These are phyloP conservation scores for Crotalus horridus DNA, from an alignment of 2,113 vertebrate genomes.

Conservation along the genomic window DNA sequence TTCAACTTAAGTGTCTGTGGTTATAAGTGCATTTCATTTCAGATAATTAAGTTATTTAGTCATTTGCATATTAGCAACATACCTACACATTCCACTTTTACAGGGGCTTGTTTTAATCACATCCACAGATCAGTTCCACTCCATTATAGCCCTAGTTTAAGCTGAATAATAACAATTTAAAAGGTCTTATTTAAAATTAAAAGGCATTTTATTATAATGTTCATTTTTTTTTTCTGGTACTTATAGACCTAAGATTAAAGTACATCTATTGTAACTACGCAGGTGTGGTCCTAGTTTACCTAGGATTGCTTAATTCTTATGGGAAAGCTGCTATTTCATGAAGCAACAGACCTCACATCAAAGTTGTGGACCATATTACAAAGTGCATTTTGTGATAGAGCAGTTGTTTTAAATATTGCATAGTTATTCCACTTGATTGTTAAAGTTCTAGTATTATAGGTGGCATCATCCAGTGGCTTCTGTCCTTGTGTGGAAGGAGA, in stretches of 20 bases:
- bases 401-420: neutral
- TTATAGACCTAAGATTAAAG: slow-evolving; percentile 52
- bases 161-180: slow-evolving; percentile 61
- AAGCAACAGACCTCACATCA: slow-evolving; percentile 21
- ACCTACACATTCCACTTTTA: slow-evolving; percentile 66
- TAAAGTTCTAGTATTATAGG: neutral
- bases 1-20: slow-evolving; percentile 66
- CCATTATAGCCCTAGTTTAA: slow-evolving; percentile 61
- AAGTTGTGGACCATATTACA: neutral
- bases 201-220: slow-evolving; percentile 59
- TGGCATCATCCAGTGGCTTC: neutral
- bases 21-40: slow-evolving; percentile 75
- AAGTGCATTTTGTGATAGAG: neutral
- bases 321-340: neutral
- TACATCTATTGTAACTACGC: slow-evolving; percentile 48
- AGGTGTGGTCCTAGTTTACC: slow-evolving; percentile 36
- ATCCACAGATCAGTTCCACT: slow-evolving; percentile 60
- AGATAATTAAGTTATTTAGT: slow-evolving; percentile 77
- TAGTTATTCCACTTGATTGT: neutral
- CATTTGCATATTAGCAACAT: slow-evolving; percentile 73
- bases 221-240: slow-evolving; percentile 60
- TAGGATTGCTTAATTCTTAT: slow-evolving; percentile 30
- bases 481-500: neutral
- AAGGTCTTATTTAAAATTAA: slow-evolving; percentile 49
- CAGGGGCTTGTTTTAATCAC: slow-evolving; percentile 66